phyloP scores from a whole-genome alignment of 2,797 vertebrate genomes.

The Enteromius unitaeniatus region DNA sequence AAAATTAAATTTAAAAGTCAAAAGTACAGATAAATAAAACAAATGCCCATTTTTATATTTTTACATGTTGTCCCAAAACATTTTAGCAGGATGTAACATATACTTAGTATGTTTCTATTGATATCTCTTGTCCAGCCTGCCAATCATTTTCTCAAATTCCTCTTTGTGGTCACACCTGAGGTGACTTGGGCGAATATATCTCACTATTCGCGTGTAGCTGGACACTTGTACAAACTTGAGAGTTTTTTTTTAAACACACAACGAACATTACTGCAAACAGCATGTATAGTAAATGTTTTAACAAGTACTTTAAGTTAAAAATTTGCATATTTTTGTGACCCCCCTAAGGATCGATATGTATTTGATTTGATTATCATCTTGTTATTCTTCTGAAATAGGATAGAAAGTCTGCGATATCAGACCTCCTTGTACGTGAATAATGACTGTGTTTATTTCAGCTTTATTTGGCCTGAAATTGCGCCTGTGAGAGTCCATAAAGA shows the following conservation, averaged over 20 bases:
- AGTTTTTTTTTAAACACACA: background rate
- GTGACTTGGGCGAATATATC: too few species aligned
- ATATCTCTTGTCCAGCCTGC: too few species aligned
- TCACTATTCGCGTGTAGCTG: too few species aligned
- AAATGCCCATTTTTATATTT: too few species aligned
- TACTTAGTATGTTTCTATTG: too few species aligned
- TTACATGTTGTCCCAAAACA: too few species aligned
- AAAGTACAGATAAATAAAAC: too few species aligned
- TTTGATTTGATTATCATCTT: background rate
- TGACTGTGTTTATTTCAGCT: slow-evolving; percentile 67
- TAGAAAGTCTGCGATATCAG: slow-evolving; percentile 39
- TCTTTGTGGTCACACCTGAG: too few species aligned
- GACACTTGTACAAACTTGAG: too few species aligned
- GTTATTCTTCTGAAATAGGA: background rate
- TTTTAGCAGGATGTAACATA: too few species aligned
- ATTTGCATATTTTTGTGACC: background rate
- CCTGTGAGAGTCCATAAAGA: slow-evolving; percentile 62
- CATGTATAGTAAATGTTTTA: background rate
- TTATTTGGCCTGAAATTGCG: slow-evolving; percentile 75
- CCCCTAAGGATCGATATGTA: background rate
- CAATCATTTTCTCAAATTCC: too few species aligned
- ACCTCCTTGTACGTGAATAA: slow-evolving; percentile 75
- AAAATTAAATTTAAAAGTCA: too few species aligned
- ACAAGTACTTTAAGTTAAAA: slow-evolving; percentile 51
- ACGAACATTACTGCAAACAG: background rate